Evolutionary conservation across 2,888 invertebrate genomes (phyloP).

Genomic region (Lepidochrysops patricia): DNA sequence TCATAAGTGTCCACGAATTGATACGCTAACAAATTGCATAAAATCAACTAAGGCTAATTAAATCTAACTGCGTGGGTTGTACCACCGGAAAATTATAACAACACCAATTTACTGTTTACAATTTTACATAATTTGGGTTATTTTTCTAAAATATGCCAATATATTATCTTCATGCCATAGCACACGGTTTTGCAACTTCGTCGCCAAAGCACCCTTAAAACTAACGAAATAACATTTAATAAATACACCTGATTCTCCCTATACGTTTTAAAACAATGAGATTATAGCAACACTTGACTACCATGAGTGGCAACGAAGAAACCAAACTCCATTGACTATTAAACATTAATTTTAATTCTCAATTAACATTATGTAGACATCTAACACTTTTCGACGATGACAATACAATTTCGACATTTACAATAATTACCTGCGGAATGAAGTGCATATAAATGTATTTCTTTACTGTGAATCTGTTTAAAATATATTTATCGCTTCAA

Average conservation of each 20-base stretch:
- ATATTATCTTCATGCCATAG: slow-evolving; percentile 16
- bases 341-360: not conserved
- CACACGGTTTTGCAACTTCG: slow-evolving; percentile 20
- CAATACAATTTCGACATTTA: slow-evolving; percentile 8
- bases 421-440: slow-evolving; percentile 51
- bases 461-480: slow-evolving; percentile 24
- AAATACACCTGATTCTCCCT: slow-evolving; percentile 24
- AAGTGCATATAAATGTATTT: slow-evolving; percentile 31
- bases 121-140: not conserved
- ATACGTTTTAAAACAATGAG: slow-evolving; percentile 22
- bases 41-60: slow-evolving; percentile 13
- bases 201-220: slow-evolving; percentile 17
- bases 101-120: slow-evolving; percentile 3
- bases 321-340: slow-evolving; percentile 15
- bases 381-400: slow-evolving; percentile 12
- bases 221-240: slow-evolving; percentile 22
- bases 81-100: not conserved
- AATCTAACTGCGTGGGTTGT: slow-evolving; percentile 7
- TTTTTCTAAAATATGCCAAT: slow-evolving; percentile 2
- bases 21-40: slow-evolving; percentile 20
- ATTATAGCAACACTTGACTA: slow-evolving; percentile 16
- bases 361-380: slow-evolving; percentile 2
- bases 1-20: slow-evolving; percentile 18
- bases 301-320: slow-evolving; percentile 10
- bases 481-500: slow-evolving; percentile 24